Base-by-base conservation (phyloP, 2,113 vertebrate species). In the Upupa epops region DNA sequence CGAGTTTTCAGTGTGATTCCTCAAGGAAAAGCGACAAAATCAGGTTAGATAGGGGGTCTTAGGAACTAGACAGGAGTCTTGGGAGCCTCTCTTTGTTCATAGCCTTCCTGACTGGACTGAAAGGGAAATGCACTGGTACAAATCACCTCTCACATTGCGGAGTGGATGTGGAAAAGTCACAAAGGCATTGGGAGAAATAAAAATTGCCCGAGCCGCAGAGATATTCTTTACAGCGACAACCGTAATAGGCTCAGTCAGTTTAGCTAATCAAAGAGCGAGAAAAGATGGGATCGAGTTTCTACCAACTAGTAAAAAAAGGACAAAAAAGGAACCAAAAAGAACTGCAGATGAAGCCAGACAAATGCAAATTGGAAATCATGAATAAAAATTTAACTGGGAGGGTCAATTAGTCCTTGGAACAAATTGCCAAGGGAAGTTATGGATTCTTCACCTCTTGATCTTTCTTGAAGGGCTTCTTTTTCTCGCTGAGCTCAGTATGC, bases 341-440 rank as follows among this genome's bases (percentile, higher is more conserved):
- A 66, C 18, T 64, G 22, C 10, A 79, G 68, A 76, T 65, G 85
- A 87, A 88, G 15, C 7, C 21, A 74, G 83, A 60, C 12, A 90
- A 79, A 92, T 52, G 19, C n/a, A 83, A 83, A 88, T 77, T 63
- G 77, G 42, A 86, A 90, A 77, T 81, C n/a, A 52, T 68, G 34
- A 85, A 85, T 61, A 82, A 69, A 91, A 87, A 85, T 54, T 60
- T 79, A 74, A 83, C 18, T 31, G 56, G 72, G 36, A 71, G 16
- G 26, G 22, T 42, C 19, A 77, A 58, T 81, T 75, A 75, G 64
- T 73, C 48, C 37, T 66, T 59, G 65, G 69, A 93, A 86, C 14
- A 74, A 92, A 81, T 17, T 78, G 16, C 20, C 72, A 77, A 51
- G 15, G 48, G 36, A 89, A 85, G 40, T 55, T 71, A 87, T 2